Conservation (phyloP, 1,140 invertebrate species). For the Drosophila kohkoa region DNA sequence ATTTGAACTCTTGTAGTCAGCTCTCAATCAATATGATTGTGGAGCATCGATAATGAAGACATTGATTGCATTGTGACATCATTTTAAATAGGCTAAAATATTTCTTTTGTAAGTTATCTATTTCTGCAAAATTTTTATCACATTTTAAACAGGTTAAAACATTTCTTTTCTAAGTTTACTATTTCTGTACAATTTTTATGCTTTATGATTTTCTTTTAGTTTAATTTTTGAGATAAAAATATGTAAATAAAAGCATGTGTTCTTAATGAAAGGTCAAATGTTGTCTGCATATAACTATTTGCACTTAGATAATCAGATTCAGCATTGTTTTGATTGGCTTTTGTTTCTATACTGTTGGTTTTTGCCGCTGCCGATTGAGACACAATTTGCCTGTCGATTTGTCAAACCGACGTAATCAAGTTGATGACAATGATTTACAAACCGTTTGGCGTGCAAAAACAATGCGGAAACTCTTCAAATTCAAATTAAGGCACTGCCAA, state of each 20-base stretch:
- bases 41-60: slow-evolving; percentile 11
- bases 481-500: slow-evolving; percentile 69
- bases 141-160: too few species aligned
- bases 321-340: neutral
- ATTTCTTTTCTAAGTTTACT: too few species aligned
- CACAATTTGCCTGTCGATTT: slow-evolving; percentile 23
- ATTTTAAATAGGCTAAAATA: neutral
- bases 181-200: too few species aligned
- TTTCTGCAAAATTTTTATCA: neutral
- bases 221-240: too few species aligned
- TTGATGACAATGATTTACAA: slow-evolving; percentile 53
- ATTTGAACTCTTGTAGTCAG: slow-evolving; percentile 67
- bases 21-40: slow-evolving; percentile 15
- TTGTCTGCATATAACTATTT: neutral
- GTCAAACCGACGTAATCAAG: slow-evolving; percentile 46
- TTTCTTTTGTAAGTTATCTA: neutral
- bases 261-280: neutral
- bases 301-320: neutral
- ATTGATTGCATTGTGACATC: neutral
- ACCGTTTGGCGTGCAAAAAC: slow-evolving; percentile 53
- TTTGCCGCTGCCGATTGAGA: slow-evolving; percentile 9
- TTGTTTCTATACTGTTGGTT: neutral
- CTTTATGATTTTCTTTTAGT: too few species aligned
- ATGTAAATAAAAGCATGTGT: neutral
- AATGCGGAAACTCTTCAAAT: slow-evolving; percentile 78